Base-by-base conservation (phyloP, 2,113 vertebrate genomes). In the Eolophus roseicapilla region DNA sequence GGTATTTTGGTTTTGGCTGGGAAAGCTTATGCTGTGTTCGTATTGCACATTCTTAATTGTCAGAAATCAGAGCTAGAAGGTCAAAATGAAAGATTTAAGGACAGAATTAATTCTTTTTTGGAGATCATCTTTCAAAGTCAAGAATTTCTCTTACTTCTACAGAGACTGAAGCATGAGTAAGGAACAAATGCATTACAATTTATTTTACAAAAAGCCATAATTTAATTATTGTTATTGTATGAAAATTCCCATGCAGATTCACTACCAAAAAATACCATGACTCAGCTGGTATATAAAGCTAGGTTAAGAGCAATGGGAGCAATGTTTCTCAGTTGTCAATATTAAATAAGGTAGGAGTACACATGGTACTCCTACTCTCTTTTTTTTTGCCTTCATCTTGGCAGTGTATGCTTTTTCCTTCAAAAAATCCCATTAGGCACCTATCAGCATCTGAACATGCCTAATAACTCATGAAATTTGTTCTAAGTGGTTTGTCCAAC, bases 11-110 rank as follows among this genome's bases (percentile, higher is more conserved):
- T 83, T 92, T 86, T 64, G 84, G 50, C 41, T 75, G 57, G 79
- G 71, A 90, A 92, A 71, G 83, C 49, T 92, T 82, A 55, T 65
- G 74, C 70, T 86, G 8, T 69, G 74, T 96, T 94, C 82, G 27
- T 71, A 53, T 75, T 75, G 39, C 52, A 67, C 35, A 16, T 43
- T 70, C 69, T 80, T 93, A 64, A 75, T n/a, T 91, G 85, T 71
- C 82, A 88, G 44, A 83, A 94, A 90, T 77, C 25, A 21, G 49
- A 87, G 65, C 17, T 82, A 37, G 43, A 94, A 94, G 82, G 93
- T 94, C 29, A 77, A 80, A 82, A 46, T 11, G 46, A 67, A 90
- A 50, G 46, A 81, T 67, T 63, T 78, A 39, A 75, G 79, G 71
- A 44, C 25, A 81, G 67, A 73, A 81, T 77, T 77, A 53, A 78